Base-by-base conservation (phyloP, 2,888 invertebrate genomes). In the Acholoe squamosa region DNA sequence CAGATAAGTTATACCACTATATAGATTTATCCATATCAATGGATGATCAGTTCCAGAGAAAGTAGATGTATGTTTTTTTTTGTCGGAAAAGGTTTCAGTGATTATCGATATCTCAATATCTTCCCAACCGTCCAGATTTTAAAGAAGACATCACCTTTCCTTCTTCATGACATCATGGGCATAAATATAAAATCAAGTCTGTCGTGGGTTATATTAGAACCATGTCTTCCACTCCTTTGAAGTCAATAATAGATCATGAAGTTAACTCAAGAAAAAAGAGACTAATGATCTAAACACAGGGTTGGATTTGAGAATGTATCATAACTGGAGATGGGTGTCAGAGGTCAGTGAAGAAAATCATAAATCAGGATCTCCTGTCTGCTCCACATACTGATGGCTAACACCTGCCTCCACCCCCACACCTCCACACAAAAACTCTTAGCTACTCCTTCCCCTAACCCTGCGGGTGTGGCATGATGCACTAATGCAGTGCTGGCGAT, bases 241-340 rank as follows among this genome's bases (percentile, higher is more conserved):
- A 61, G 61, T 61, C 22, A 61, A 61, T 12, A 61, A 61, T n/a
- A 61, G 61, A n/a, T 1, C 19, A 61, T 61, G 14, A 61, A 61
- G 3, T 61, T 61, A 61, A 61, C 61, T 19, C 61, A 19, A 10
- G 5, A 7, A 43, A 43, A 61, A 61, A 61, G n/a, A n/a, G n/a
- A 61, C 61, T 61, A n/a, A 61, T 61, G 61, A 61, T n/a, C 22
- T 61, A 61, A 61, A 61, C 61, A n/a, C 61, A 14, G n/a, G 61
- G n/a, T 12, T 0, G 5, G 61, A 61, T 61, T n/a, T 61, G 61
- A 19, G 61, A 19, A 61, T 61, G 12, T 61, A 61, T 61, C 61
- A 61, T 61, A 61, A 61, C 61, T 19, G 61, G 19, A 61, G 22
- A 61, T 61, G 61, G n/a, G 3, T 61, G 61, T n/a, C 61, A 61